A percentile compares a stretch with the other conserved stretches of the same genome.
These are phyloP conservation scores for Molossus alvarezi DNA, from an alignment of 2,797 vertebrate genomes.

Conservation along the genomic window DNA sequence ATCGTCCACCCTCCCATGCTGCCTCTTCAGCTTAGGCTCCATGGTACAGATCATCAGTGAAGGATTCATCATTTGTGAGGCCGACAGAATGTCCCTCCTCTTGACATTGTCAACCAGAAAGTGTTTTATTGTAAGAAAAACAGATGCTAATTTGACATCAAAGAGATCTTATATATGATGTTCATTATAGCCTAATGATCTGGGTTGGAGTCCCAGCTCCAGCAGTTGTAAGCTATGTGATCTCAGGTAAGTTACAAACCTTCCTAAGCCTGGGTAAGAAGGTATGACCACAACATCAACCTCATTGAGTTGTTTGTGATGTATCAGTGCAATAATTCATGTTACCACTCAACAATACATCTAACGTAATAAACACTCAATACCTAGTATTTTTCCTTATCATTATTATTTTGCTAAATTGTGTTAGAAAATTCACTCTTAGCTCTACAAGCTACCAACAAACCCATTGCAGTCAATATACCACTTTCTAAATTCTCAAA, in stretches of 20 bases:
- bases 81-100: not conserved
- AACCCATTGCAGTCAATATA: not conserved
- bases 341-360: not conserved
- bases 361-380: not conserved
- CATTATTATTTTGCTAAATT: conserved; percentile 4
- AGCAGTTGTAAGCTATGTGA: not conserved
- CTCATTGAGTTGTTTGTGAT: not conserved
- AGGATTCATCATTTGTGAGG: not conserved
- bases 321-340: not conserved
- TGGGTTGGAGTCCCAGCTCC: not conserved
- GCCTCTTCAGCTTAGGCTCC: not conserved
- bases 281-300: not conserved
- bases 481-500: not conserved
- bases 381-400: not conserved
- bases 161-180: not conserved
- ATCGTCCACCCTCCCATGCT: not conserved
- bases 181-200: not conserved
- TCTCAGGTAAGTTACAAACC: not conserved
- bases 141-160: not conserved
- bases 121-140: conserved; percentile 25
- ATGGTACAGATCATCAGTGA: not conserved
- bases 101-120: not conserved
- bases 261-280: not conserved
- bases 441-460: conserved; percentile 19
- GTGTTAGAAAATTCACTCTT: not conserved